Base-by-base conservation (phyloP, 2,113 vertebrate species). In the Tinamus guttatus region DNA sequence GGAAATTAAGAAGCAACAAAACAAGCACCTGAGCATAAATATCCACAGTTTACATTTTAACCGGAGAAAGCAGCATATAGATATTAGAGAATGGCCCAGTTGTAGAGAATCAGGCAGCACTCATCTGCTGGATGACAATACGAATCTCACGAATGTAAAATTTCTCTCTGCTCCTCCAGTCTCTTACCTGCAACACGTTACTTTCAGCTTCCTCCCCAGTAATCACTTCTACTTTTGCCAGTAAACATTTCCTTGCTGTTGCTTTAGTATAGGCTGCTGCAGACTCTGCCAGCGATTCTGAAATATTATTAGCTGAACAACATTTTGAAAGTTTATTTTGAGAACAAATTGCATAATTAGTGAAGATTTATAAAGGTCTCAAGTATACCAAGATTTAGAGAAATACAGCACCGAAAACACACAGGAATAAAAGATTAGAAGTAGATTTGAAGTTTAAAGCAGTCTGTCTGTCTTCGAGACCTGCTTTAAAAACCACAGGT, bases 191-290 rank as follows among this genome's bases (percentile, higher is more conserved):
- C 83, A 99, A 95, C 49, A 99, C 99, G 0, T 99, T 99, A 97
- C 99, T 99, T 97, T 99, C 99, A 0, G 99, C 98, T 95, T 99
- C 99, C 94, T 99, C 99, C 49, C 99, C 99, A 0, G 99, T 99
- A 95, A 99, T 99, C 79, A 99, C 99, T 52, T 99, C 99, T 8
- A 99, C 99, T 92, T 99, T 99, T 76, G 99, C 99, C 96, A 99
- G 96, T 83, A 99, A 97, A 97, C 99, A 99, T 96, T 99, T 99
- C 97, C 99, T 98, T 67, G 99, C 99, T 34, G 99, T 99, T 52
- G 99, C 99, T 98, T 99, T 99, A 95, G 99, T 99, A 95, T 99
- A 99, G 47, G 99, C 99, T 60, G 99, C 99, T 30, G 99, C 99
- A 20, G 99, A 99, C 95, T 99, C 99, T 22, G 98, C 99, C 98